These are phyloP conservation scores for Drosophila lacertosa DNA, from an alignment of 1,140 invertebrate genomes.

Conservation along the genomic window DNA sequence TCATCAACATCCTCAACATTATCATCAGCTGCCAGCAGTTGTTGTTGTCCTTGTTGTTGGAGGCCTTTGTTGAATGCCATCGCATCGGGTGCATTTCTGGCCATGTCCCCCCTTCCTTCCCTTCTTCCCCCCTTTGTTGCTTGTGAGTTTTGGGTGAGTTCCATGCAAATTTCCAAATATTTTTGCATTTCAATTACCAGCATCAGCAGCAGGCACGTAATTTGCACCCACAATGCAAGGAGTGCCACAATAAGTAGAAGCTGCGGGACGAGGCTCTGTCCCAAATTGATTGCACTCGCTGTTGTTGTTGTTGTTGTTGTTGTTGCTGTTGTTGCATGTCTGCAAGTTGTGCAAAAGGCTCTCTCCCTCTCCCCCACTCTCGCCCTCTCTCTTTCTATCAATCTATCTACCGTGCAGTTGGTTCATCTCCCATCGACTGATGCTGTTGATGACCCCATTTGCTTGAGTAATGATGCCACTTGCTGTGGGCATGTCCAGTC, in stretches of 20 bases:
- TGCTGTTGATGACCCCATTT: constrained; percentile 76
- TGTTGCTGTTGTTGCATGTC: constrained; percentile 4
- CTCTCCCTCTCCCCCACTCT: no score
- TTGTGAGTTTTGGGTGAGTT: constrained; percentile 25
- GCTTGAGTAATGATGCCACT: constrained; percentile 79
- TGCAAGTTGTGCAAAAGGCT: constrained; percentile 4
- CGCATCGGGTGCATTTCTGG: constrained; percentile 34
- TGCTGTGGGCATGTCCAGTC: constrained; percentile 33
- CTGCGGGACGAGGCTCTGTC: constrained; percentile 8
- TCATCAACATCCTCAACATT: constrained; percentile 8
- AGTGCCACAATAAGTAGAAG: not conserved
- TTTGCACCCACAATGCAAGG: constrained; percentile 45
- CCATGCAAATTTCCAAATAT: constrained; percentile 73
- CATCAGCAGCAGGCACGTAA: constrained; percentile 60
- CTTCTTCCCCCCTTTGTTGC: not conserved
- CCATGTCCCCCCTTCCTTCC: no score
- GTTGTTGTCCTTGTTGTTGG: constrained; percentile 5
- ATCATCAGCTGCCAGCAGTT: constrained; percentile 9
- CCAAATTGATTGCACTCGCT: constrained; percentile 77
- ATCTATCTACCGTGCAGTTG: no score
- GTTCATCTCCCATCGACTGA: constrained; percentile 41
- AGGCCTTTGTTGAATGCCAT: constrained; percentile 41
- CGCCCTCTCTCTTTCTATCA: no score
- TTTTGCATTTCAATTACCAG: constrained; percentile 77
- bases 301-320: not conserved